Base-by-base conservation (phyloP, 1,140 invertebrate species). In the Dendrolimus punctatus region DNA sequence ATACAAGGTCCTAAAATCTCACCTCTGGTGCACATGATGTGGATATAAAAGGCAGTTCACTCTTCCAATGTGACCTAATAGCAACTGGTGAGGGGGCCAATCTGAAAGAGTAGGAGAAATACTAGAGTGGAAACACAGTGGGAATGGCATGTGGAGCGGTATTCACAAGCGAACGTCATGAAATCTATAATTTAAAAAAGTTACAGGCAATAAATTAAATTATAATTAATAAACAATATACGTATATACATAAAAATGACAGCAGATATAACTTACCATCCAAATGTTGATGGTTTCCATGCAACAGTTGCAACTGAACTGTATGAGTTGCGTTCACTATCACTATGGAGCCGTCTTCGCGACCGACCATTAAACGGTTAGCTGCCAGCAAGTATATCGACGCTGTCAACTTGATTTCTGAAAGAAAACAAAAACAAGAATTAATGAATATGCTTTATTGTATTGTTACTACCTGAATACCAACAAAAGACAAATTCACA, bases 21-120 rank as follows among this genome's bases (percentile, higher is more conserved):
- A 99, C 56, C 98, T 92, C n/a, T 91, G 87, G 73, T 98, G 93
- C 8, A 96, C 92, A 73, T 97, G 94, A 68, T 98, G 94, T 7
- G 98, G 98, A 80, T 99, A 99, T 0, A 99, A 83, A 3, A 99
- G 87, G 78, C 96, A 98, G 72, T 98, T 99, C 0, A 99, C 97
- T 47, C 95, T 89, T 0, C 97, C 97, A 45, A 93, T 93, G 84
- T 99, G 98, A 0, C 98, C 98, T 5, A 93, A 76, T 0, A 99
- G 88, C 39, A 97, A 88, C 81, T 97, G 96, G 82, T 97, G 95
- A 2, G 94, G 91, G 6, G 96, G 94, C 93, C 96, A 97, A 87
- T 95, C 95, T 96, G 76, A 43, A 84, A 81, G 2, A 51, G 5
- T 5, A 8, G 40, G 6, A 63, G 47, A 49, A 6, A 39, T n/a